A percentile compares a stretch with the other conserved stretches of the same genome.
Evolutionary conservation across 2,888 invertebrate genomes (phyloP).

Genomic region (Timandra comae): DNA sequence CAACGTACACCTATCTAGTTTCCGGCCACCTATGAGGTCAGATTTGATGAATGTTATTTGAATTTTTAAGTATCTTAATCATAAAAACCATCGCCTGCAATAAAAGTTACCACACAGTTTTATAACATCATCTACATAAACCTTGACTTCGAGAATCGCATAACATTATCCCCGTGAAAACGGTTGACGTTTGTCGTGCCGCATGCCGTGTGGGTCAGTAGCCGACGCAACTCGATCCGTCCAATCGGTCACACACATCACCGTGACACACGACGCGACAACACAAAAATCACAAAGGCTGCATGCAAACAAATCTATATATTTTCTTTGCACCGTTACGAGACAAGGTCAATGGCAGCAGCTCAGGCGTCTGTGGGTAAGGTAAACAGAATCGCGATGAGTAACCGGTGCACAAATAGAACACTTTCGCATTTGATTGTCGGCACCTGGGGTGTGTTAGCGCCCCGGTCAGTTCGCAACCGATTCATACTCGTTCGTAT

Average conservation of each 20-base stretch:
- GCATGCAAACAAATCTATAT: slow-evolving; percentile 36
- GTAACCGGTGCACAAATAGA: slow-evolving; percentile 61
- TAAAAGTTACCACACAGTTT: slow-evolving; percentile 8
- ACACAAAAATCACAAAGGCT: slow-evolving; percentile 28
- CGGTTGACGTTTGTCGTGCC: slow-evolving; percentile 8
- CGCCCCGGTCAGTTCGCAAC: slow-evolving; percentile 26
- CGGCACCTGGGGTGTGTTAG: slow-evolving; percentile 46
- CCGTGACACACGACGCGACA: slow-evolving; percentile 5
- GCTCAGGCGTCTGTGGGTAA: slow-evolving; percentile 53
- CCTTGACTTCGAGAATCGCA: slow-evolving; percentile 5
- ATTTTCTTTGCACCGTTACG: slow-evolving; percentile 39
- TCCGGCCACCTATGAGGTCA: not conserved
- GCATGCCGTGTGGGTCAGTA: slow-evolving; percentile 13
- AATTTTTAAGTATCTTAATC: not conserved
- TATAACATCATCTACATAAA: slow-evolving; percentile 7
- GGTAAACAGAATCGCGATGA: slow-evolving; percentile 63
- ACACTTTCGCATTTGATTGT: slow-evolving; percentile 53
- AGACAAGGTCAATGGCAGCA: slow-evolving; percentile 71
- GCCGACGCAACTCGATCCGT: slow-evolving; percentile 12
- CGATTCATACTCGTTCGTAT: slow-evolving; percentile 7
- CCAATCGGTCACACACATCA: slow-evolving; percentile 16
- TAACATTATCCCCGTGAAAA: slow-evolving; percentile 13
- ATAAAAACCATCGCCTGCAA: not conserved
- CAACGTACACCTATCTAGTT: not conserved
- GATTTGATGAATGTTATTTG: not conserved